A percentile compares a stretch with the other conserved stretches of the same genome.
These are phyloP conservation scores for Melieria picta DNA, from an alignment of 2,888 invertebrate genomes.

Conservation along the genomic window DNA sequence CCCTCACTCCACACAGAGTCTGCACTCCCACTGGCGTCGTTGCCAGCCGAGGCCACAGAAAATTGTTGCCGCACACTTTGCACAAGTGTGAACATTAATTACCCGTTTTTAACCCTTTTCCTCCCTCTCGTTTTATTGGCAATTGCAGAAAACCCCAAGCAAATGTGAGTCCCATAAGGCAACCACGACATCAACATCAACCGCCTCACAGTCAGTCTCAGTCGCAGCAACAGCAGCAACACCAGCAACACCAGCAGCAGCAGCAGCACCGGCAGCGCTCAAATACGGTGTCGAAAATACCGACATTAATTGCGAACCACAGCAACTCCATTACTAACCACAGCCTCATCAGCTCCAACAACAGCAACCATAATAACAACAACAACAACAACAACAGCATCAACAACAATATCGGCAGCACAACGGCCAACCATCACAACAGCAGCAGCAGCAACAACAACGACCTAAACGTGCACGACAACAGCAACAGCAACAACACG, in stretches of 20 bases:
- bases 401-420: conserved; percentile 42
- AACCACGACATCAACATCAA: conserved; percentile 46
- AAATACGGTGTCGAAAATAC: conserved; percentile 66
- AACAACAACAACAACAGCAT: conserved; percentile 42
- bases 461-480: conserved; percentile 60
- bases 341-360: conserved; percentile 42
- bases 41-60: no score
- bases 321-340: conserved; percentile 60
- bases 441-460: conserved; percentile 53
- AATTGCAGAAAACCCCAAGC: conserved; percentile 71
- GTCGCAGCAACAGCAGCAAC: conserved; percentile 51
- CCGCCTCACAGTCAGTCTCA: conserved; percentile 39
- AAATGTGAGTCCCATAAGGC: conserved; percentile 66
- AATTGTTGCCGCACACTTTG: not conserved
- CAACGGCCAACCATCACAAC: conserved; percentile 44
- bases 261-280: conserved; percentile 61
- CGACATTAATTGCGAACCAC: conserved; percentile 62
- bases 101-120: conserved; percentile 10
- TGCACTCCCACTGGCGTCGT: no score
- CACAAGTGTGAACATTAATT: conserved; percentile 38
- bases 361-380: conserved; percentile 40
- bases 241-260: conserved; percentile 48
- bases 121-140: conserved; percentile 25
- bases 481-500: conserved; percentile 50
- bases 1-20: no score